Base-by-base conservation (phyloP, 2,113 vertebrate genomes). In the Corynorhinus townsendii region DNA sequence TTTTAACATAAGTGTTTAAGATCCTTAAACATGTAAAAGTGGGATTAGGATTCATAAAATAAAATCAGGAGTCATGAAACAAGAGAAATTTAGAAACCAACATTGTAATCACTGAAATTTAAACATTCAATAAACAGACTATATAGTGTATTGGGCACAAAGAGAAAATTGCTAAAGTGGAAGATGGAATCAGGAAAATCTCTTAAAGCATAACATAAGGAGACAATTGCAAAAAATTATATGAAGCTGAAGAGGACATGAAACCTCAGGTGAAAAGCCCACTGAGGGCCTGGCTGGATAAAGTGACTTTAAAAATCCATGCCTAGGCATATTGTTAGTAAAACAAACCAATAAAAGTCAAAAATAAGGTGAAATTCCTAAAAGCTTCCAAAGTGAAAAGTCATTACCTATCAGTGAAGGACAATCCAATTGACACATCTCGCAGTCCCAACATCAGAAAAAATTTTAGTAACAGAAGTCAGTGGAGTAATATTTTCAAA, bases 81-180 rank as follows among this genome's bases (percentile, higher is more conserved):
- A 95, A 47, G 86, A 82, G 54, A 49, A 33, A 73, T 20, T 26
- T 87, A 38, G 43, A 66, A 84, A 76, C 30, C 28, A 77, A 84
- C 11, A 83, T 43, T 56, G 33, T 35, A 68, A 77, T 89, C 33
- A 56, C 2, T 56, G 11, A 82, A 82, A 89, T 85, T n/a, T 79
- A 95, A 76, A 86, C 30, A 81, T 81, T 81, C 71, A 45, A 40
- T 75, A 93, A 90, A 77, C 76, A 71, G 49, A 81, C n/a, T 64
- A 54, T 69, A 35, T 20, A 66, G 14, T 15, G 24, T 49, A 89
- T 45, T 91, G 43, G 38, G 28, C 33, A 85, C 5, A 75, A 90
- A 62, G 16, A 83, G 71, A 94, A 93, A 96, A 84, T 19, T 79
- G 47, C 28, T 47, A 4, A 77, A 77, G 22, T 69, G 28, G 54